Evolutionary conservation across 64 coral and sea anemone genomes (phyloP).

Genomic region (Pachyseris speciosa): DNA sequence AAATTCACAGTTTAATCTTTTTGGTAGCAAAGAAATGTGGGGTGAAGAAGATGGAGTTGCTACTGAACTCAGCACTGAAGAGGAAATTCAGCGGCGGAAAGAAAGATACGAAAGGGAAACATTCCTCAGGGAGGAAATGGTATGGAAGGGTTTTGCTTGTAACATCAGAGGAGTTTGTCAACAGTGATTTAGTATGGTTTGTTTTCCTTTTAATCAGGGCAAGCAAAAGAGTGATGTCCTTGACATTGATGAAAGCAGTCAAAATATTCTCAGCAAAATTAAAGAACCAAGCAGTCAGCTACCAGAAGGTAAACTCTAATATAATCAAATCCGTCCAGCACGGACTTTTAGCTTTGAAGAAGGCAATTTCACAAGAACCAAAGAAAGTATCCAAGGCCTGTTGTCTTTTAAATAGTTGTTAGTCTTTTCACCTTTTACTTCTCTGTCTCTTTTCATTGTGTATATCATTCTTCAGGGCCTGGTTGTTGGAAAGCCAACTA

Average conservation of each 20-base stretch:
- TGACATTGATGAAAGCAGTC: slow-evolving; percentile 95
- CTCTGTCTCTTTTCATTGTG: too few species aligned
- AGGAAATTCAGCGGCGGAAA: slow-evolving; percentile 92
- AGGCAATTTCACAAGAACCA: too few species aligned
- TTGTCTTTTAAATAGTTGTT: too few species aligned
- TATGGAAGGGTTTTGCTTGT: background rate
- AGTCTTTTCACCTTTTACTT: too few species aligned
- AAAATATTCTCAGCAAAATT: slow-evolving; percentile 89
- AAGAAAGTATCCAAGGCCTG: too few species aligned
- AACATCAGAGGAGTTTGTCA: background rate
- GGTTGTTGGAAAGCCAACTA: too few species aligned
- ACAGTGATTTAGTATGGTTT: background rate
- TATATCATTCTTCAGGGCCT: too few species aligned
- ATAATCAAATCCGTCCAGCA: too few species aligned
- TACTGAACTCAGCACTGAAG: slow-evolving; percentile 71
- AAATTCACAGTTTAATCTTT: slow-evolving; percentile 89
- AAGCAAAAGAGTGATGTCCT: slow-evolving; percentile 48
- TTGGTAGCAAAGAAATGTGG: slow-evolving; percentile 87
- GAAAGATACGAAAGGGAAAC: slow-evolving; percentile 92
- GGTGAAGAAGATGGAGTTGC: slow-evolving; percentile 77
- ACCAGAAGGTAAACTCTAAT: slow-evolving; percentile 80
- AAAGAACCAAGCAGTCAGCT: slow-evolving; percentile 82
- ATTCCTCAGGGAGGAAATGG: slow-evolving; percentile 93
- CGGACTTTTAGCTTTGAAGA: too few species aligned
- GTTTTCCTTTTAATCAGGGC: slow-evolving; percentile 12